Conservation (phyloP, 2,797 vertebrate genomes). For the Picus viridis region DNA sequence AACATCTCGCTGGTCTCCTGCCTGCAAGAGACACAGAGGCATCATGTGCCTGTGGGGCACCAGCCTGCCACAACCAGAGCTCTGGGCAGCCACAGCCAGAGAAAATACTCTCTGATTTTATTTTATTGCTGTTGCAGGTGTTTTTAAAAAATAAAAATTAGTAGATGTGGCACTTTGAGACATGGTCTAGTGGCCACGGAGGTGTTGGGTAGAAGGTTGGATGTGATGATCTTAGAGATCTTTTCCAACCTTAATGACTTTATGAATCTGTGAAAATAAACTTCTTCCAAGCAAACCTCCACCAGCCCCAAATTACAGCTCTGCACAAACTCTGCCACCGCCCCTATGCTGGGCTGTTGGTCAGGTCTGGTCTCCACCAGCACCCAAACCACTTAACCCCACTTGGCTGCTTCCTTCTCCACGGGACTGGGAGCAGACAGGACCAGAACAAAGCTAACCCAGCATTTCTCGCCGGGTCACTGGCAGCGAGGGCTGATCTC, state of each 20-base stretch:
- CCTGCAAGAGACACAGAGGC: not conserved
- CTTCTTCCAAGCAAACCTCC: no score
- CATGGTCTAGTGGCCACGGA: no score
- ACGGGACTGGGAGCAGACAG: not conserved
- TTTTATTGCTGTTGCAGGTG: not conserved
- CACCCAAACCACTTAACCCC: not conserved
- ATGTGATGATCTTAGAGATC: no score
- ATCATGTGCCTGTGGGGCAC: fast-evolving
- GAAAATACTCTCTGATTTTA: fast-evolving
- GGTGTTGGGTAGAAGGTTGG: no score
- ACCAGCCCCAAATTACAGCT: not conserved
- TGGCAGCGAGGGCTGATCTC: not conserved
- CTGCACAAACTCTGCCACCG: not conserved
- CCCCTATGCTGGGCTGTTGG: not conserved
- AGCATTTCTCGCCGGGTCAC: fast-evolving
- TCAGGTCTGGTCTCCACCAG: not conserved
- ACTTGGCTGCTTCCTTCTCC: not conserved
- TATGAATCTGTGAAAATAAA: no score
- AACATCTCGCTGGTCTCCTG: conserved; percentile 69
- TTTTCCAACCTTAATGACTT: no score
- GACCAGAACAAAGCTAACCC: not conserved
- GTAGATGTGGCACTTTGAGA: no score
- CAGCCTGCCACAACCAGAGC: not conserved
- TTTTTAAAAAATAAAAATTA: no score
- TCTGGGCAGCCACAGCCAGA: fast-evolving